phyloP scores from a whole-genome alignment of 2,888 invertebrate genomes.

The Achlya flavicornis region DNA sequence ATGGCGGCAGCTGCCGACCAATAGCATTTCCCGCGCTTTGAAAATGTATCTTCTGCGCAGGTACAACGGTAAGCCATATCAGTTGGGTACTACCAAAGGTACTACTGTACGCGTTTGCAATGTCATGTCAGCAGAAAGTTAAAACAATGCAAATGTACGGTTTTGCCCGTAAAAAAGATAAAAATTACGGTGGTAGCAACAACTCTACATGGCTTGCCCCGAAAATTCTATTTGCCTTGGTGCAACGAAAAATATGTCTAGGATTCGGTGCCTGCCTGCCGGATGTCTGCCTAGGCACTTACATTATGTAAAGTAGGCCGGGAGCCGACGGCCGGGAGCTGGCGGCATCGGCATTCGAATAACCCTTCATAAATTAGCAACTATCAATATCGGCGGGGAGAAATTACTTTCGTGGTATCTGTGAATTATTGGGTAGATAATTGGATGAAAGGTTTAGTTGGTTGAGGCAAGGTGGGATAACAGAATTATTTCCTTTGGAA shows the following conservation, averaged over 20 bases:
- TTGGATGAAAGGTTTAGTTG: not conserved
- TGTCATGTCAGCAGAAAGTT: no score
- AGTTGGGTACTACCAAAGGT: no score
- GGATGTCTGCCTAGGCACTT: conserved; percentile 31
- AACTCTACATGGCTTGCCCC: conserved; percentile 46
- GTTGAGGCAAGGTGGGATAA: not conserved
- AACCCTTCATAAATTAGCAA: conserved; percentile 4
- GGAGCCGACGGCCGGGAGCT: conserved; percentile 13
- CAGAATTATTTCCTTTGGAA: not conserved
- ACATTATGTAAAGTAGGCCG: conserved; percentile 20
- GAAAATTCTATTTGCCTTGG: conserved; percentile 73
- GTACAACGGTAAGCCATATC: no score
- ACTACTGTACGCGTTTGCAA: no score
- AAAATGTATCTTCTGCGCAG: no score
- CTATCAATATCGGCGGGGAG: not conserved
- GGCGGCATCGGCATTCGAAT: not conserved
- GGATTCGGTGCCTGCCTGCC: conserved; percentile 48
- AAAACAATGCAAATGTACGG: no score
- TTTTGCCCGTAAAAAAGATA: no score
- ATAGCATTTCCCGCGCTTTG: no score
- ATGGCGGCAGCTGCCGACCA: no score
- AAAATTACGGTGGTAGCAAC: conserved; percentile 24
- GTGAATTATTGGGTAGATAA: not conserved
- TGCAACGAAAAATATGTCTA: conserved; percentile 66
- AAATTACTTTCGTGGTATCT: not conserved